Conservation (phyloP, 2,113 vertebrate species). For the Hippocampus guttulatus region DNA sequence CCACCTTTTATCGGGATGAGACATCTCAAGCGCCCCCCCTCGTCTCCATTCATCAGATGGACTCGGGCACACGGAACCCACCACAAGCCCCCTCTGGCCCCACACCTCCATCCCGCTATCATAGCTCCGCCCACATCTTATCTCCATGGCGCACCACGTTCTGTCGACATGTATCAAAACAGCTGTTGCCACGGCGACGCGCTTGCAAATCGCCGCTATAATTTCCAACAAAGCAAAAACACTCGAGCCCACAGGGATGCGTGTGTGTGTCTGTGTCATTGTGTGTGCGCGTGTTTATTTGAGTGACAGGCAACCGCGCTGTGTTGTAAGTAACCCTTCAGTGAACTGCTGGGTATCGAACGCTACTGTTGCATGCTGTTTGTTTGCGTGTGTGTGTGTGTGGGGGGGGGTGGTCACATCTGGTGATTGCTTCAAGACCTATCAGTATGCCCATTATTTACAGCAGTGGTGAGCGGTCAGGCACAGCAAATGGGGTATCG, state of each 20-base stretch:
- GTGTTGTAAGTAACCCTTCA: constrained; percentile 39
- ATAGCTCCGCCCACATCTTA: constrained; percentile 58
- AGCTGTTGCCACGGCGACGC: constrained; percentile 67
- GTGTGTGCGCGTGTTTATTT: constrained; percentile 8
- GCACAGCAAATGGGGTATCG: too few relatives aligned
- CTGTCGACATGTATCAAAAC: constrained; percentile 72
- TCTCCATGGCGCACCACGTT: constrained; percentile 68
- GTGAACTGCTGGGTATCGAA: constrained; percentile 47
- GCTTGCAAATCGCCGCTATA: constrained; percentile 71
- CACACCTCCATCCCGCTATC: constrained; percentile 8
- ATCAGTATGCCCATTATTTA: background rate
- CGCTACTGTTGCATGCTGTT: background rate
- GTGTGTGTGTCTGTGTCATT: constrained; percentile 9
- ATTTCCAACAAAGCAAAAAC: constrained; percentile 67
- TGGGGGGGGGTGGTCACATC: constrained; percentile 1
- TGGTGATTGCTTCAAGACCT: background rate
- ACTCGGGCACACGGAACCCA: constrained; percentile 32
- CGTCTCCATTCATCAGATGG: constrained; percentile 51
- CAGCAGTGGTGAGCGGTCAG: too few relatives aligned
- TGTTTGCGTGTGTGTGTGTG: background rate
- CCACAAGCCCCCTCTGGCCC: background rate
- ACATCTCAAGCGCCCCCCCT: constrained; percentile 32
- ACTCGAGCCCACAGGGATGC: constrained; percentile 33
- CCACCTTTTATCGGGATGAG: constrained; percentile 43
- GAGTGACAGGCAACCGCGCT: constrained; percentile 16